phyloP scores from a whole-genome alignment of 2,888 invertebrate genomes.

The Smittia sp. region DNA sequence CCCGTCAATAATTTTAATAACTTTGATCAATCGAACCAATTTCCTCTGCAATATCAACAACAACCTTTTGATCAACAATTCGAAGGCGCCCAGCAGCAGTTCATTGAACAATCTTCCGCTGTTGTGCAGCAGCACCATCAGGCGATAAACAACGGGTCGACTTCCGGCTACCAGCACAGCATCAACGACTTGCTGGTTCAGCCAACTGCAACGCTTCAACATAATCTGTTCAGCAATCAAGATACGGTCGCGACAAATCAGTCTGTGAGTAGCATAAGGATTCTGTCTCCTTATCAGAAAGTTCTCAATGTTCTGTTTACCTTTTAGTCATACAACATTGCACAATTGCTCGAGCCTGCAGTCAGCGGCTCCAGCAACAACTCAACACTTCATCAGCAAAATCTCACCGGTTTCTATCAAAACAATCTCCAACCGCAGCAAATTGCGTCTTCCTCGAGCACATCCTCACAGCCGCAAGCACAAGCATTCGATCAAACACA shows the following conservation, averaged over 20 bases:
- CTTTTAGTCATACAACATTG: conserved; percentile 39
- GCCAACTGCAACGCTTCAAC: conserved; percentile 8
- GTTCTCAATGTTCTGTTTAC: neutral
- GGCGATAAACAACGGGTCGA: conserved; percentile 16
- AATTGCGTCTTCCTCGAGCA: conserved; percentile 24
- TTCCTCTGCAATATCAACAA: conserved; percentile 41
- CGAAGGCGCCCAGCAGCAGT: conserved; percentile 41
- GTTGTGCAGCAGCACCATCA: neutral
- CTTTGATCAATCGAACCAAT: conserved; percentile 37
- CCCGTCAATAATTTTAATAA: conserved; percentile 40
- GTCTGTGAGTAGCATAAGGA: conserved; percentile 16
- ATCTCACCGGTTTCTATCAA: conserved; percentile 34
- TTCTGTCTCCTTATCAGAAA: neutral
- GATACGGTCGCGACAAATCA: conserved; percentile 28
- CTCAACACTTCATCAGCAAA: conserved; percentile 18
- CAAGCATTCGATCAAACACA: conserved; percentile 27
- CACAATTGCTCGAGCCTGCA: conserved; percentile 32
- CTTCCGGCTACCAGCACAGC: conserved; percentile 28
- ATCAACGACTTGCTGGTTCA: conserved; percentile 36
- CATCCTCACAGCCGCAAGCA: neutral
- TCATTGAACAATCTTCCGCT: conserved; percentile 16
- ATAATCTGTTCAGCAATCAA: conserved; percentile 29
- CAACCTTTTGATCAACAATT: conserved; percentile 36
- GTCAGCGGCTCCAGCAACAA: neutral
- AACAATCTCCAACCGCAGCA: conserved; percentile 34